Conservation (phyloP, 2,797 vertebrate genomes). For the Kryptopterus vitreolus region DNA sequence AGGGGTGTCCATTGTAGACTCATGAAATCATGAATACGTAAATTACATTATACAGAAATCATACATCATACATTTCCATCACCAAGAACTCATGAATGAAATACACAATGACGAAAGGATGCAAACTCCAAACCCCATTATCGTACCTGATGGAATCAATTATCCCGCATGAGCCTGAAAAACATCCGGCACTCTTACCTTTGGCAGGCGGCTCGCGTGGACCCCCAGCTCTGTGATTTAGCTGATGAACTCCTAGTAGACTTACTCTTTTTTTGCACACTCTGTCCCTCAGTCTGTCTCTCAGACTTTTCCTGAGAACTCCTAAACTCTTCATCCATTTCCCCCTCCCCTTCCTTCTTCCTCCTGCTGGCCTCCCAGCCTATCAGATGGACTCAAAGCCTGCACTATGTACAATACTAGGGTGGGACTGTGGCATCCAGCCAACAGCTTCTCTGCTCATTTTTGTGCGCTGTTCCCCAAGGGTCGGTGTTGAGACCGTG, state of each 20-base stretch:
- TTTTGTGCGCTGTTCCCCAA: constrained; percentile 38
- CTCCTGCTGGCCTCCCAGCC: constrained; percentile 33
- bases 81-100: constrained; percentile 4
- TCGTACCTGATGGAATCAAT: not conserved
- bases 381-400: constrained; percentile 49
- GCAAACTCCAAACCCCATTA: not conserved
- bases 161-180: not conserved
- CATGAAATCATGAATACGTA: no score
- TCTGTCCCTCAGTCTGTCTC: constrained; percentile 23
- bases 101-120: not conserved
- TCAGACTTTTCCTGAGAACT: constrained; percentile 9
- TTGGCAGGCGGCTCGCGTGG: constrained; percentile 55
- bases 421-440: constrained; percentile 45
- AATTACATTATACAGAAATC: no score
- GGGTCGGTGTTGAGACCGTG: constrained; percentile 33
- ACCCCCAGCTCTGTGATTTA: constrained; percentile 49
- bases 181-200: constrained; percentile 43
- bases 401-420: constrained; percentile 41
- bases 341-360: constrained; percentile 33
- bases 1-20: not conserved
- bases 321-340: constrained; percentile 32
- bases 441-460: constrained; percentile 25
- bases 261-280: constrained; percentile 28
- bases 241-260: constrained; percentile 26
- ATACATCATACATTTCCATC: not conserved